phyloP scores from a whole-genome alignment of 2,888 invertebrate species.

The Micoletzkya japonica region DNA sequence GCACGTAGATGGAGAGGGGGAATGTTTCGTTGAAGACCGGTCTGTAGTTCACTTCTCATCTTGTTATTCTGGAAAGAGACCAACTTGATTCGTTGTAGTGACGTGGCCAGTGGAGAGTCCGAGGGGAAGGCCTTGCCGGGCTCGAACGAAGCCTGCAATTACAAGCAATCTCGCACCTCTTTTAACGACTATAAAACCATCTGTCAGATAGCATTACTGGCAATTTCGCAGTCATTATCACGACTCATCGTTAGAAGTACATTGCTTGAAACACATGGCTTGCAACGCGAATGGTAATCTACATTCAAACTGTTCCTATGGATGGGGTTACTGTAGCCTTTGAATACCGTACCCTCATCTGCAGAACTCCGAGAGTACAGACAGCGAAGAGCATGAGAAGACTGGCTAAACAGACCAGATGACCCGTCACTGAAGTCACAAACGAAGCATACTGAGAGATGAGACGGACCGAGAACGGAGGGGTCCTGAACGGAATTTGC shows the following conservation, averaged over 20 bases:
- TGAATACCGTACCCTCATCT: constrained; percentile 9
- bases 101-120: constrained; percentile 55
- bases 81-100: constrained; percentile 48
- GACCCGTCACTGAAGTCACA: constrained; percentile 32
- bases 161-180: neutral
- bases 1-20: constrained; percentile 57
- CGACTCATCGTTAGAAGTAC: no score
- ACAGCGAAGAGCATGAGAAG: constrained; percentile 35
- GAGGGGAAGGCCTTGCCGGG: constrained; percentile 60
- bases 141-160: constrained; percentile 47
- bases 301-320: neutral
- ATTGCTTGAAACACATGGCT: neutral
- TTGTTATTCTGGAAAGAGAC: constrained; percentile 2
- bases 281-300: neutral
- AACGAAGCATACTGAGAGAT: constrained; percentile 37
- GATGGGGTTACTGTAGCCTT: neutral
- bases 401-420: constrained; percentile 27
- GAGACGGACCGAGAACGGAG: no score
- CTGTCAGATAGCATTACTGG: no score
- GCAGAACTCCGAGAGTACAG: constrained; percentile 32
- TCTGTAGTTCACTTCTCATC: constrained; percentile 31
- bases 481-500: no score
- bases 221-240: no score
- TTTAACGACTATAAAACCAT: neutral
- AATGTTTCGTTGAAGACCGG: constrained; percentile 60